Percentiles rank a stretch among this genome's conserved stretches.
Evolutionary conservation across 2,113 vertebrate species (phyloP).

Genomic region (Myotis brandtii): DNA sequence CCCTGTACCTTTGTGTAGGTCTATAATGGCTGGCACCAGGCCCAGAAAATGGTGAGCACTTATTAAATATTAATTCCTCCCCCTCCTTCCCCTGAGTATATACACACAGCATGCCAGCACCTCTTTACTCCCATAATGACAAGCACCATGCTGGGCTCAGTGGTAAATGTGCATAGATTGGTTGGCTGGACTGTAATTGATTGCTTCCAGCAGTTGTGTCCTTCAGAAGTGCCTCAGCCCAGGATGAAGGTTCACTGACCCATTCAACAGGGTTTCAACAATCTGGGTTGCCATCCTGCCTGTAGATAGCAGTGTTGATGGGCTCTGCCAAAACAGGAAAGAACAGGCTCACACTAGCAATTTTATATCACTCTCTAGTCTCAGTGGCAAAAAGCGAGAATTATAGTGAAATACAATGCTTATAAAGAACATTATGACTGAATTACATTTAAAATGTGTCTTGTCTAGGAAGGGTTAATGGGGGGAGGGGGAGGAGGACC

Average conservation of each 20-base stretch:
- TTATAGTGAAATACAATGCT: background rate
- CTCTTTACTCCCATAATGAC: background rate
- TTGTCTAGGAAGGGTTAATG: too few species aligned
- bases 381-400: background rate
- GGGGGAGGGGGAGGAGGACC: too few species aligned
- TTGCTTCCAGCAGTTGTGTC: accelerated
- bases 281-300: background rate
- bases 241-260: background rate
- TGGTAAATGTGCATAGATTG: background rate
- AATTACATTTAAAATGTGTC: background rate
- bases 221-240: background rate
- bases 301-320: background rate
- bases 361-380: background rate
- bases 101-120: background rate
- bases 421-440: background rate
- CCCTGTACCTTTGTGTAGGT: background rate
- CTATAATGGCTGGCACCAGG: background rate
- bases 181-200: background rate
- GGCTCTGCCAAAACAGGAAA: background rate
- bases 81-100: background rate
- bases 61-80: background rate
- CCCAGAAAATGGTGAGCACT: background rate
- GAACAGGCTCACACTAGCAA: background rate
- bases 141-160: background rate
- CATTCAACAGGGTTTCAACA: background rate